Conservation (phyloP, 1,140 invertebrate species). For the Agrypnia vestita region DNA sequence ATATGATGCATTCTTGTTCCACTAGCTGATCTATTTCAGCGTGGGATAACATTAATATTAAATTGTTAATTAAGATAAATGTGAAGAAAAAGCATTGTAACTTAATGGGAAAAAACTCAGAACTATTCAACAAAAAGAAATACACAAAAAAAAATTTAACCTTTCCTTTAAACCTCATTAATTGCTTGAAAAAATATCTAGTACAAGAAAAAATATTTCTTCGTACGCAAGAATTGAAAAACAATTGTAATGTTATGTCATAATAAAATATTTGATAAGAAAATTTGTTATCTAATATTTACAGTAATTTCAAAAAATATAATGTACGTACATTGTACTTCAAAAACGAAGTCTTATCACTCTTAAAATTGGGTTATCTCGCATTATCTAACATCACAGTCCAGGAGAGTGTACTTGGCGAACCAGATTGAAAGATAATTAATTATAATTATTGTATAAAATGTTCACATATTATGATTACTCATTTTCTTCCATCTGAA, state of each 20-base stretch:
- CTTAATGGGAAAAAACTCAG: not conserved
- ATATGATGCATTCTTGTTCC: constrained; percentile 74
- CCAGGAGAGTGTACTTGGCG: not conserved
- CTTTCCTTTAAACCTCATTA: too few relatives aligned
- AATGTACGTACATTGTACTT: too few relatives aligned
- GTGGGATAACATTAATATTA: constrained; percentile 51
- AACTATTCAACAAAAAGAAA: constrained; percentile 6
- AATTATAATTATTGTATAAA: constrained; percentile 14
- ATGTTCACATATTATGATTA: constrained; percentile 17
- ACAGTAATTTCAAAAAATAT: too few relatives aligned
- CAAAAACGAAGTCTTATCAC: too few relatives aligned
- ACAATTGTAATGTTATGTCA: too few relatives aligned
- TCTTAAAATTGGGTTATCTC: too few relatives aligned
- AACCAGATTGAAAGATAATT: constrained; percentile 24
- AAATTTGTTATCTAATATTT: too few relatives aligned
- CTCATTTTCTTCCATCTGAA: constrained; percentile 49
- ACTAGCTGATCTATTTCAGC: constrained; percentile 20
- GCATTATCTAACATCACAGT: not conserved
- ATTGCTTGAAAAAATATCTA: too few relatives aligned
- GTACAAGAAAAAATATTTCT: too few relatives aligned
- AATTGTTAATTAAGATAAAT: constrained; percentile 30
- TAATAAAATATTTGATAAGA: too few relatives aligned
- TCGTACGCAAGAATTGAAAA: too few relatives aligned
- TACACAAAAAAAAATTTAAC: not conserved
- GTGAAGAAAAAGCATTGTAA: constrained; percentile 2